These are phyloP conservation scores for Okamejei kenojei DNA, from an alignment of 2,797 vertebrate genomes.

Conservation along the genomic window DNA sequence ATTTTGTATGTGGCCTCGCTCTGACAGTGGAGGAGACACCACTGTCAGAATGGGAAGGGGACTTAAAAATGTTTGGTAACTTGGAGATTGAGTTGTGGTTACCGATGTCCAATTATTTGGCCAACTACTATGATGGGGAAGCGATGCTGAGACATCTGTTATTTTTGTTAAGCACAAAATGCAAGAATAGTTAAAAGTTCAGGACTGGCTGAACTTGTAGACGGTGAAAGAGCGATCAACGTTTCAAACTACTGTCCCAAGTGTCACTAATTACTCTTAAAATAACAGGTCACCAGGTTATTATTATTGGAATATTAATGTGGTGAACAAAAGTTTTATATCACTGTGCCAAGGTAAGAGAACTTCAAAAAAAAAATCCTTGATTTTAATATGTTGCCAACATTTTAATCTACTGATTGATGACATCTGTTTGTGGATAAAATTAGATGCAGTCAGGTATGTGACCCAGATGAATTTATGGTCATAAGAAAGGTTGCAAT, in stretches of 20 bases:
- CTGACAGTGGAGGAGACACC: too few species aligned
- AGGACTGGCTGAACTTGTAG: background rate
- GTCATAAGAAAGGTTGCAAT: background rate
- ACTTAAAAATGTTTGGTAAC: too few species aligned
- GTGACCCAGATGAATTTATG: background rate
- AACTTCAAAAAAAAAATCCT: background rate
- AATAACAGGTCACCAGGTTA: background rate
- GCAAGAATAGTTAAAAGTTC: background rate
- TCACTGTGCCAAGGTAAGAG: background rate
- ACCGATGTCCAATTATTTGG: background rate
- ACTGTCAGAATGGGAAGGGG: too few species aligned
- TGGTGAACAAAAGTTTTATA: background rate
- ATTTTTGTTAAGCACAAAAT: background rate
- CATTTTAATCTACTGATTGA: background rate
- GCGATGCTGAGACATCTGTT: background rate
- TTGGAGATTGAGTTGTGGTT: background rate
- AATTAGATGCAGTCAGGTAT: conserved; percentile 12
- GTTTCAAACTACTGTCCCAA: background rate
- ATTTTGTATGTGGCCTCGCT: too few species aligned
- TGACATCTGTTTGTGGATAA: conserved; percentile 16
- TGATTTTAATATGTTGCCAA: background rate
- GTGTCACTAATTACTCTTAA: background rate
- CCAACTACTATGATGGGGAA: background rate
- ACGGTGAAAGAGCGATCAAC: background rate
- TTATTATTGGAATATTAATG: background rate